Conservation (phyloP, 2,888 invertebrate genomes). For the Pharmacophagus antenor region DNA sequence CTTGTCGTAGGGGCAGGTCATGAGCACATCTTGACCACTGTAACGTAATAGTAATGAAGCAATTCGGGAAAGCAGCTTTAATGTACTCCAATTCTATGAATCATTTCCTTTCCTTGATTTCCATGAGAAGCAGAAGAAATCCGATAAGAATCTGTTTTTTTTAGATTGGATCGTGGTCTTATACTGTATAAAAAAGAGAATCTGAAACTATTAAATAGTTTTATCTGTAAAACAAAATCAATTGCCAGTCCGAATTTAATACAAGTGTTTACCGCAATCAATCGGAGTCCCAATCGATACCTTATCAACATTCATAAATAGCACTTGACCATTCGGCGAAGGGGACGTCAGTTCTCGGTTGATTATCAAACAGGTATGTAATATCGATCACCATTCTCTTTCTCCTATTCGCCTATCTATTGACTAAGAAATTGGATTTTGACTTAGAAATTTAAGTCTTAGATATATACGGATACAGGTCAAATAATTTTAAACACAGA, state of each 20-base stretch:
- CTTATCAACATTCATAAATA: slow-evolving; percentile 29
- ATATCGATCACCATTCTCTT: slow-evolving; percentile 23
- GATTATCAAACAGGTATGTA: slow-evolving; percentile 19
- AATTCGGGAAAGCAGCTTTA: too few species aligned
- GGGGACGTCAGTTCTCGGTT: slow-evolving; percentile 20
- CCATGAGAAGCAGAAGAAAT: too few species aligned
- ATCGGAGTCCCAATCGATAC: slow-evolving; percentile 24
- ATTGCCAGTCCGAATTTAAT: neutral
- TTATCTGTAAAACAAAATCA: neutral
- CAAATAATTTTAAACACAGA: neutral
- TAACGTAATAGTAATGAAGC: too few species aligned
- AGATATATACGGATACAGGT: neutral
- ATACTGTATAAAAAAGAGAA: too few species aligned
- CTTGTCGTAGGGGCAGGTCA: too few species aligned
- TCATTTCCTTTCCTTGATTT: too few species aligned
- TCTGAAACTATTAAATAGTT: neutral
- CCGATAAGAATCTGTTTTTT: too few species aligned
- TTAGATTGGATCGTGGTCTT: too few species aligned
- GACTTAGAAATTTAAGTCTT: neutral
- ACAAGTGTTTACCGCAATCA: slow-evolving; percentile 21
- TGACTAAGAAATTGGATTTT: neutral
- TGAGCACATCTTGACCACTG: too few species aligned
- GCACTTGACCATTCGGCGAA: slow-evolving; percentile 15
- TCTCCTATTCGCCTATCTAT: slow-evolving; percentile 2
- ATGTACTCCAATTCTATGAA: too few species aligned